Evolutionary conservation across 2,797 vertebrate genomes (phyloP).

Genomic region (Chanos chanos): DNA sequence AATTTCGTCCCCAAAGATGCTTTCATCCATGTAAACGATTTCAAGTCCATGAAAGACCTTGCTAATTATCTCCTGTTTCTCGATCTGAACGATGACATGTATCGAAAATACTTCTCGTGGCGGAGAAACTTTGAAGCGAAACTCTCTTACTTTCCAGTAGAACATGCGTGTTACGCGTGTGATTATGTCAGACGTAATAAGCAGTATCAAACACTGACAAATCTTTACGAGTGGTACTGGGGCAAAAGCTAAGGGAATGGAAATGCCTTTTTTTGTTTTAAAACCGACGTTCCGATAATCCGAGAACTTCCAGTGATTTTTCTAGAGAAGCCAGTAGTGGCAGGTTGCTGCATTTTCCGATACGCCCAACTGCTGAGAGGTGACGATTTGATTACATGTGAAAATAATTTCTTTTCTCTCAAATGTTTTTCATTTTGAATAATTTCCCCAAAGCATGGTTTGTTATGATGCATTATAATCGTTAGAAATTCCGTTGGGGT

Average conservation of each 20-base stretch:
- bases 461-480: too few species aligned
- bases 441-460: too few species aligned
- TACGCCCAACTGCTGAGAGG: too few species aligned
- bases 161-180: conserved; percentile 71
- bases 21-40: conserved; percentile 82
- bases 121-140: conserved; percentile 72
- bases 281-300: neutral
- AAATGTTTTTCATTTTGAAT: too few species aligned
- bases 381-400: too few species aligned
- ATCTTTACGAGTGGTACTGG: conserved; percentile 79
- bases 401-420: too few species aligned
- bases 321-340: too few species aligned
- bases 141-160: conserved; percentile 70
- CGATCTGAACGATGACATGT: conserved; percentile 70
- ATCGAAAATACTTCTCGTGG: conserved; percentile 79
- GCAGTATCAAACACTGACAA: conserved; percentile 70
- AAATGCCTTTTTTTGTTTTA: neutral
- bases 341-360: too few species aligned
- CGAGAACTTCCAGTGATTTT: too few species aligned
- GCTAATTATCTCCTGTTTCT: conserved; percentile 72
- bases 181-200: conserved; percentile 73
- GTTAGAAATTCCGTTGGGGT: too few species aligned
- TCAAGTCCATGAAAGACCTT: conserved; percentile 73
- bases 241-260: conserved; percentile 48
- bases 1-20: conserved; percentile 77